Conservation (phyloP, 2,888 invertebrate species). For the Zygothrica quintamaculata region DNA sequence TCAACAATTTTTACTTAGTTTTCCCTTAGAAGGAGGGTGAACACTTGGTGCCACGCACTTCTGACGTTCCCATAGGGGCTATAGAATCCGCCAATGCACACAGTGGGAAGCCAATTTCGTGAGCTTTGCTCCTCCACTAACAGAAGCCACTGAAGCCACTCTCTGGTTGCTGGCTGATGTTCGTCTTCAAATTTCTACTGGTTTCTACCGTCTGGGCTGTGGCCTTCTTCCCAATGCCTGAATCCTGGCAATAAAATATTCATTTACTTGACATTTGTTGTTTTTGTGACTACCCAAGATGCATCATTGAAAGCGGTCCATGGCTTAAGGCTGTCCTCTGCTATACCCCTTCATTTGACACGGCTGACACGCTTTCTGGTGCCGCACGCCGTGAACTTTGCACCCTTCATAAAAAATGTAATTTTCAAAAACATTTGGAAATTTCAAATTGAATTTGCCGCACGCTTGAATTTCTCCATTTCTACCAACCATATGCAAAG, state of each 20-base stretch:
- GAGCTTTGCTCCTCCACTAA: constrained; percentile 18
- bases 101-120: constrained; percentile 71
- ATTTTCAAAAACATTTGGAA: constrained; percentile 77
- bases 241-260: constrained; percentile 69
- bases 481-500: constrained; percentile 44
- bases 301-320: constrained; percentile 64
- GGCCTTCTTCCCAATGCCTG: constrained; percentile 1
- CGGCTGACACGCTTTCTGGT: constrained; percentile 51
- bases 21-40: constrained; percentile 1
- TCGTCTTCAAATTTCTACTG: too few species aligned
- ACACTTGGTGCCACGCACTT: constrained; percentile 42
- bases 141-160: constrained; percentile 15
- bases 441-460: constrained; percentile 78
- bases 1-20: constrained; percentile 37
- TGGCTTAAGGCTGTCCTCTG: constrained; percentile 22
- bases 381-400: constrained; percentile 41
- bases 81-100: constrained; percentile 51
- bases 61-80: constrained; percentile 50
- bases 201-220: too few species aligned
- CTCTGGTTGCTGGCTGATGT: constrained; percentile 14
- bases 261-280: constrained; percentile 67
- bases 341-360: constrained; percentile 25
- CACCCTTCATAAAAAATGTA: constrained; percentile 76
- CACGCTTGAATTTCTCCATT: constrained; percentile 67
- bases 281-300: constrained; percentile 42